Conservation (phyloP, 2,888 invertebrate species). For the Philereme transversata region DNA sequence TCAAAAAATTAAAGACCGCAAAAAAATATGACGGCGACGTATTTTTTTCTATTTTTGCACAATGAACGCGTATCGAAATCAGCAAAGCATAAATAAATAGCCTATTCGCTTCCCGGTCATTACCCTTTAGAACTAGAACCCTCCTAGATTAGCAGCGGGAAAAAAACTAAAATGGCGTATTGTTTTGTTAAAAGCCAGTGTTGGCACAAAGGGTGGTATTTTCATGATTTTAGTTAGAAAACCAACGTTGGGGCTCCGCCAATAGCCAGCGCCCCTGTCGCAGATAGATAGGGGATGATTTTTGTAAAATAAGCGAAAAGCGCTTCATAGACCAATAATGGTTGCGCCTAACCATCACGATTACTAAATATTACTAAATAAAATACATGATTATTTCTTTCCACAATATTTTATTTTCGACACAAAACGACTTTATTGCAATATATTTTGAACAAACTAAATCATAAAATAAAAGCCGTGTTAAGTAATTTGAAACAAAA, state of each 20-base stretch:
- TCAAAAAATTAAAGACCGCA: background rate
- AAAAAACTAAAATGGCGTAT: conserved; percentile 72
- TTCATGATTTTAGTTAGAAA: conserved; percentile 70
- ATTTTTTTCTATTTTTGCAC: conserved; percentile 18
- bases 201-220: conserved; percentile 71
- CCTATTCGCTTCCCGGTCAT: conserved; percentile 59
- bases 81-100: conserved; percentile 49
- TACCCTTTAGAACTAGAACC: conserved; percentile 62
- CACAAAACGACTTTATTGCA: too few species aligned
- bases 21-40: background rate
- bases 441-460: too few species aligned
- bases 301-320: conserved; percentile 57
- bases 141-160: conserved; percentile 69
- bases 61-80: conserved; percentile 37
- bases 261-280: conserved; percentile 60
- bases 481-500: too few species aligned
- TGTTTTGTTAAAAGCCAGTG: conserved; percentile 69
- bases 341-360: conserved; percentile 16
- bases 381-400: background rate
- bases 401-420: too few species aligned
- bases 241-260: conserved; percentile 60
- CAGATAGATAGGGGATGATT: conserved; percentile 72
- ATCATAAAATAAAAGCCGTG: too few species aligned
- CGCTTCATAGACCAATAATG: conserved; percentile 65
- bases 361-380: background rate